Evolutionary conservation across 2,888 invertebrate genomes (phyloP).

Genomic region (Sarcophaga caerulescens): DNA sequence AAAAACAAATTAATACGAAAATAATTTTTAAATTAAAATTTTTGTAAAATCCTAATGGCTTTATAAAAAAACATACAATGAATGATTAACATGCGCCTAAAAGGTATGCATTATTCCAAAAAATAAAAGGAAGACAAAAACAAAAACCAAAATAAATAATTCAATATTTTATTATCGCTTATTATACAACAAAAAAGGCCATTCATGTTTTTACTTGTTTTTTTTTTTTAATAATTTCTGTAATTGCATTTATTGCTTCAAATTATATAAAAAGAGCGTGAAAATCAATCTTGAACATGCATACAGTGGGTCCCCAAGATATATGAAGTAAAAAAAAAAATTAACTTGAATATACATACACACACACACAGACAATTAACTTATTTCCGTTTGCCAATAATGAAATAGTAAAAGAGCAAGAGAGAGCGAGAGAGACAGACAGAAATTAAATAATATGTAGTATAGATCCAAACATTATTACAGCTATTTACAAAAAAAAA

Average conservation of each 20-base stretch:
- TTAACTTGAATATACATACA: slow-evolving; percentile 31
- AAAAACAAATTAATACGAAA: no score
- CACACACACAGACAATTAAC: slow-evolving; percentile 58
- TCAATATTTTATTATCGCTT: neutral
- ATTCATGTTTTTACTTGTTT: slow-evolving; percentile 28
- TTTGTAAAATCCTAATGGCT: slow-evolving; percentile 12
- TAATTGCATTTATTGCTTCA: slow-evolving; percentile 16
- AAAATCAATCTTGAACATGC: slow-evolving; percentile 59
- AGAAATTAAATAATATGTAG: neutral
- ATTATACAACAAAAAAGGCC: neutral
- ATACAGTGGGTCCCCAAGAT: slow-evolving; percentile 64
- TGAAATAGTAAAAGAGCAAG: neutral
- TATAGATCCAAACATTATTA: slow-evolving; percentile 55
- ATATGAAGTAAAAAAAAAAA: slow-evolving; percentile 26
- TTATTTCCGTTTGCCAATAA: slow-evolving; percentile 40
- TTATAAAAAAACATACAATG: slow-evolving; percentile 60
- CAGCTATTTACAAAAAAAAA: slow-evolving; percentile 64
- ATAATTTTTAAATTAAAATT: slow-evolving; percentile 9
- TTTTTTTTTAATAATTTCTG: neutral
- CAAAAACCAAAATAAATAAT: slow-evolving; percentile 16
- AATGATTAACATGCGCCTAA: slow-evolving; percentile 63
- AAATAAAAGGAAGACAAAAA: slow-evolving; percentile 18
- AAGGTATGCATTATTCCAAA: slow-evolving; percentile 58
- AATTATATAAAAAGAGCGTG: slow-evolving; percentile 48
- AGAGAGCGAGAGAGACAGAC: slow-evolving; percentile 37